Base-by-base conservation (phyloP, 2,888 invertebrate species). In the Halocaridina rubra region DNA sequence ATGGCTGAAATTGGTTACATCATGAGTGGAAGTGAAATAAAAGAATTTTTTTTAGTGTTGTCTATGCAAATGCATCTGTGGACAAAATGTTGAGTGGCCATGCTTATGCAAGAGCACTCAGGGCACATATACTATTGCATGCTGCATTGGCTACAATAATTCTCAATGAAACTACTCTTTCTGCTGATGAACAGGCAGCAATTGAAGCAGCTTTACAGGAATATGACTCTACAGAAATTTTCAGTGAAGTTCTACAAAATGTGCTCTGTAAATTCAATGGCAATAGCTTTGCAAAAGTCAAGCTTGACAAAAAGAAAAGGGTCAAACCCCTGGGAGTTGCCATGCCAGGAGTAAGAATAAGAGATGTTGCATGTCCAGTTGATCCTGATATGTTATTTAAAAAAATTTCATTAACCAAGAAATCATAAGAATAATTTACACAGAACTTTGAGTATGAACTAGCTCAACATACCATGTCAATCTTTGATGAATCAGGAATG, bases 41-140 rank as follows among this genome's bases (percentile, higher is more conserved):
- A n/a, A n/a, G n/a, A n/a, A n/a, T 30, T 39, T 29, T 86, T 39
- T 86, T 67, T 39, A 29, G 53, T 29, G 39, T 32, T 27, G 53
- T 57, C 22, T 85, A 85, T 59, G 85, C 84, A 75, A 32, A 22
- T 39, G 61, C 71, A 74, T 67, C n/a, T 22, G 59, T 72, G 53
- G 33, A 84, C 29, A 22, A 86, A 69, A 84, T 84, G 84, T 30
- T 84, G 76, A 76, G 29, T 27, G 84, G 84, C n/a, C 84, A 86
- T 84, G 85, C 85, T 74, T 84, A 84, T 39, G 7, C 8, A 39
- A 39, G 39, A 39, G 39, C 39, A 39, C 39, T 39, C 13, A 39
- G 39, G 39, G 39, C 7, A 39, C 39, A 39, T 8, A 39, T 39
- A 39, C 7, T 39, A 39, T 8, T 13, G 13, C 39, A 39, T 39